Conservation (phyloP, 1,140 invertebrate species). For the Sarcophaga bullata region DNA sequence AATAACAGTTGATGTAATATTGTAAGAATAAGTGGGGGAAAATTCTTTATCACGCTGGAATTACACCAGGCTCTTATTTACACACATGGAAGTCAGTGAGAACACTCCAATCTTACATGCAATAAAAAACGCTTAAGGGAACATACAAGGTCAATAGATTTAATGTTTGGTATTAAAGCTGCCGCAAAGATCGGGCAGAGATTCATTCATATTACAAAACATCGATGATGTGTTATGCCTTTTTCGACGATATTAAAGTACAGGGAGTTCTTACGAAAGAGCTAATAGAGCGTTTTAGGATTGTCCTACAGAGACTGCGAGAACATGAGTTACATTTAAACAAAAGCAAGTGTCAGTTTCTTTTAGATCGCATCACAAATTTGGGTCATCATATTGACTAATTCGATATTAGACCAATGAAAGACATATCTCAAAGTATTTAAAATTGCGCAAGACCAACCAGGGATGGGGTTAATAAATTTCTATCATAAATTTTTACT, state of each 20-base stretch:
- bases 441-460: not conserved
- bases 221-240: constrained; percentile 7
- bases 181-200: constrained; percentile 48
- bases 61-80: not conserved
- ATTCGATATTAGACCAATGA: not conserved
- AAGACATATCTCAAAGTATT: not conserved
- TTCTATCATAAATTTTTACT: not conserved
- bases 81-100: constrained; percentile 25
- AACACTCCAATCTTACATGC: not conserved
- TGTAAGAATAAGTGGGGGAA: constrained; percentile 41
- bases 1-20: not conserved
- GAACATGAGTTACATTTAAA: not conserved
- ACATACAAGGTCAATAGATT: constrained; percentile 50
- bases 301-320: constrained; percentile 41
- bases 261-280: constrained; percentile 6
- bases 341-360: constrained; percentile 6
- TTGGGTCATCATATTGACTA: not conserved
- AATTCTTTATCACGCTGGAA: not conserved
- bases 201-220: constrained; percentile 44
- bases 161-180: constrained; percentile 45
- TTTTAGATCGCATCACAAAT: not conserved
- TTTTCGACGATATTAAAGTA: constrained; percentile 43
- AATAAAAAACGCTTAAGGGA: constrained; percentile 51
- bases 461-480: not conserved
- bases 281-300: constrained; percentile 17